Base-by-base conservation (phyloP, 2,113 vertebrate species). In the Epinephelus lanceolatus region DNA sequence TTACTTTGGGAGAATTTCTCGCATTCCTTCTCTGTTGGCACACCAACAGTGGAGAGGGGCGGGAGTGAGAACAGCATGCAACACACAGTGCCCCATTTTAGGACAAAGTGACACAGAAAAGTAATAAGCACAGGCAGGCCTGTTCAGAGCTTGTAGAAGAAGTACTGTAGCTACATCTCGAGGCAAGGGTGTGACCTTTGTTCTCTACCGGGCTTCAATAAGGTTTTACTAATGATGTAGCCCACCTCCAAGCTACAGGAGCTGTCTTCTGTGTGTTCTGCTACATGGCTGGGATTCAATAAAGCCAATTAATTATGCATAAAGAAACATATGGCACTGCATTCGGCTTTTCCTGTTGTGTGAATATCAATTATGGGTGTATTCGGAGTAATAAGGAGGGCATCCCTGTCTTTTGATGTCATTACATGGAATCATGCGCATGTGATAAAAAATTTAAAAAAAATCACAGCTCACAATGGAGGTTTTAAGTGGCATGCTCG, bases 301-400 rank as follows among this genome's bases (percentile, higher is more conserved):
- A 30, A 67, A 45, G 30, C 53, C 6, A 14, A 85, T 92, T 77
- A 90, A 90, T 87, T 83, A 90, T 89, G 59, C 75, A 79, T 76
- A 52, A 70, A 78, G 19, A 72, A 69, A 82, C 83, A 86, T 70
- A 85, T 86, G 81, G 78, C 53, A 7, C 53, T 57, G 73, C 10
- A 30, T 77, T 84, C 74, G 59, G n/a, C 84, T 80, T 80, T 76
- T 83, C 83, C 76, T 63, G 52, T 59, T 53, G 27, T 51, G 74
- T 57, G 68, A 66, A 57, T 71, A 61, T 78, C 60, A 76, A 72
- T 71, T 81, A 78, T 8, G 6, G 30, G 53, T 60, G 60, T 7
- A 59, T 62, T 79, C 52, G 25, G 15, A 18, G 27, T 45, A 37
- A 57, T 37, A 45, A 57, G 57, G n/a, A 8, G 76, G 71, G 17